A percentile compares a stretch with the other conserved stretches of the same genome.
These are phyloP conservation scores for Pagetopsis macropterus DNA, from an alignment of 2,797 vertebrate species.

Conservation along the genomic window DNA sequence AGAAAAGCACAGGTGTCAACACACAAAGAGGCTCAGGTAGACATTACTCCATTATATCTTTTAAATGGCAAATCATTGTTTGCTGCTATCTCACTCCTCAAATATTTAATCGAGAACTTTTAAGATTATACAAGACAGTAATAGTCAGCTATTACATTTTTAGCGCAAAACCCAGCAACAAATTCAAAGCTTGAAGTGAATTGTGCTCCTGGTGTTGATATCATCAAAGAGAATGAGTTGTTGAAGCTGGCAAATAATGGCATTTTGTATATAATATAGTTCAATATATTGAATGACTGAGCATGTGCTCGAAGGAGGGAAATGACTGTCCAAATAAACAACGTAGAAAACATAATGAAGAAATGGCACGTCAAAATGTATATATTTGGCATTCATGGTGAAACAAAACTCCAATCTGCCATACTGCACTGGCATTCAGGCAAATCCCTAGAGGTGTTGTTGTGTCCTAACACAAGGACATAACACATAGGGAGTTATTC, in stretches of 20 bases:
- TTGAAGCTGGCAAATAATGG: background rate
- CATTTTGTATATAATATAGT: too few relatives aligned
- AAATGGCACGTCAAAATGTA: background rate
- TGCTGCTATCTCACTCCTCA: too few relatives aligned
- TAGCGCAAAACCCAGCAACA: background rate
- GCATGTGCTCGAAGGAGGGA: background rate
- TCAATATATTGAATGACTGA: background rate
- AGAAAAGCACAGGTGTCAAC: too few relatives aligned
- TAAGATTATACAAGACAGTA: background rate
- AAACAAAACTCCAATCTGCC: background rate
- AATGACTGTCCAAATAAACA: background rate
- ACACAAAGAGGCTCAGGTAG: too few relatives aligned
- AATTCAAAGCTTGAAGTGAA: background rate
- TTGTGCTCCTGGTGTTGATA: background rate
- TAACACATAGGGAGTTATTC: background rate
- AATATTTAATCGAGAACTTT: too few relatives aligned
- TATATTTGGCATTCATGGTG: background rate
- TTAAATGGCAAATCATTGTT: too few relatives aligned
- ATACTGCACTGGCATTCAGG: background rate
- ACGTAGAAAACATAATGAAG: background rate
- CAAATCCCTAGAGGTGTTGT: background rate
- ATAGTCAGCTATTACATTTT: background rate
- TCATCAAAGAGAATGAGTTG: background rate
- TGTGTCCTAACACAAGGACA: background rate
- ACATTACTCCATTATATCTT: too few relatives aligned